phyloP scores from a whole-genome alignment of 92 coral and sea anemone genomes.

The Actinostola sp. region DNA sequence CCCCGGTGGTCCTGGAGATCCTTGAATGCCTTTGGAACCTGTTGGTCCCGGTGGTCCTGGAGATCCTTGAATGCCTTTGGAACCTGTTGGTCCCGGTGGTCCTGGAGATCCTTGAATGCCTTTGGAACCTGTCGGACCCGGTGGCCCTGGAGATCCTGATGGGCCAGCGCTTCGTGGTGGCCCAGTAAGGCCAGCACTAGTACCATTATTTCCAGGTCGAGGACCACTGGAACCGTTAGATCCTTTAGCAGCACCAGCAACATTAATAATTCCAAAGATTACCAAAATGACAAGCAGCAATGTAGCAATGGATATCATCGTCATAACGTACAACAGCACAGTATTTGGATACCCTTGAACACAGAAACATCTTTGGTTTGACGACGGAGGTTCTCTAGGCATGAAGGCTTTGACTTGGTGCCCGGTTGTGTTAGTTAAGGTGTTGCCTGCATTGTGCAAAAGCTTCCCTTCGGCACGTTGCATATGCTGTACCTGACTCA shows the following conservation, averaged over 20 bases:
- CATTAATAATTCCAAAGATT: conserved; percentile 12
- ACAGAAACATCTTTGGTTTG: background rate
- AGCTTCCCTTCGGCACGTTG: background rate
- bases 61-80: no score
- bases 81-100: no score
- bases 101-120: no score
- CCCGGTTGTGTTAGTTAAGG: background rate
- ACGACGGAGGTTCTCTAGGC: background rate
- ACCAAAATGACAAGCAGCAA: background rate
- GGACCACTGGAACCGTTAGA: conserved; percentile 19
- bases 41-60: no score
- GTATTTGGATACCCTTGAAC: background rate
- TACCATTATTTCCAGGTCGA: conserved; percentile 14
- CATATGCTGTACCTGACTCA: background rate
- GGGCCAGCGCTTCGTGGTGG: conserved; percentile 28
- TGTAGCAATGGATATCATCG: conserved; percentile 1
- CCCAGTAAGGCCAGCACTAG: background rate
- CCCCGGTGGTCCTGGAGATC: no score
- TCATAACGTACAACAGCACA: conserved; percentile 7
- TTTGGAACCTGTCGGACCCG: no score
- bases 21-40: no score
- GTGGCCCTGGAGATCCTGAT: conserved; percentile 3
- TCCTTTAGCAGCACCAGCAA: no score
- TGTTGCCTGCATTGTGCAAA: background rate
- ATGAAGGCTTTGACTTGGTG: background rate